These are phyloP conservation scores for Notocelia uddmanniana DNA, from an alignment of 2,888 invertebrate genomes.

Conservation along the genomic window DNA sequence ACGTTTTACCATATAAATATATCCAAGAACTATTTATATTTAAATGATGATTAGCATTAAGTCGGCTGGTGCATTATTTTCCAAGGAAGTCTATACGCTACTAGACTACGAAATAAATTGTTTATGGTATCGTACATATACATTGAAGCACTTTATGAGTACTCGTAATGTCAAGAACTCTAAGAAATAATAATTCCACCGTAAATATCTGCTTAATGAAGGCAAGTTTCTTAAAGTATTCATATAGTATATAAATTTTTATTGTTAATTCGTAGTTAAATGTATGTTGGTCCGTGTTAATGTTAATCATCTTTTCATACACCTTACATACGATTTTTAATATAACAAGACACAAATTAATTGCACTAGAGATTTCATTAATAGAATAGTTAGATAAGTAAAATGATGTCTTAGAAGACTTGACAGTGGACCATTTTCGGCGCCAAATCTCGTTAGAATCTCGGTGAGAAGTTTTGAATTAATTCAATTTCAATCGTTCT, in stretches of 20 bases:
- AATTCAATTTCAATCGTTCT: background rate
- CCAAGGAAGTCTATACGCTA: constrained; percentile 10
- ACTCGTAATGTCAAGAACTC: background rate
- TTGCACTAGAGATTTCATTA: constrained; percentile 46
- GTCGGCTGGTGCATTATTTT: constrained; percentile 11
- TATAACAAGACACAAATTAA: constrained; percentile 42
- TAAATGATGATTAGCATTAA: constrained; percentile 36
- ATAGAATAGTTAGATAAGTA: constrained; percentile 26
- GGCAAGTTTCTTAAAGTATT: background rate
- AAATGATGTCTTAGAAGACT: constrained; percentile 22
- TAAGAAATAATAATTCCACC: background rate
- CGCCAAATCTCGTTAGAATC: constrained; percentile 29
- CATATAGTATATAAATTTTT: too few species aligned
- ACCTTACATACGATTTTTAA: constrained; percentile 25
- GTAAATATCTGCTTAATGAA: too few species aligned
- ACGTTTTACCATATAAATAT: constrained; percentile 26
- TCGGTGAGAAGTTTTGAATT: constrained; percentile 21
- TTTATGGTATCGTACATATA: constrained; percentile 5
- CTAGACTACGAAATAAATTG: constrained; percentile 1
- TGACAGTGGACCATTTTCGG: constrained; percentile 36
- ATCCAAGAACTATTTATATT: constrained; percentile 30
- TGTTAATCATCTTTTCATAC: constrained; percentile 35
- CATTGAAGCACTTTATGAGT: background rate
- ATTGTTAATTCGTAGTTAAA: too few species aligned
- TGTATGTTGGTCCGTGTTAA: constrained; percentile 3